Conservation (phyloP, 2,888 invertebrate species). For the Pristionchus arcanus region DNA sequence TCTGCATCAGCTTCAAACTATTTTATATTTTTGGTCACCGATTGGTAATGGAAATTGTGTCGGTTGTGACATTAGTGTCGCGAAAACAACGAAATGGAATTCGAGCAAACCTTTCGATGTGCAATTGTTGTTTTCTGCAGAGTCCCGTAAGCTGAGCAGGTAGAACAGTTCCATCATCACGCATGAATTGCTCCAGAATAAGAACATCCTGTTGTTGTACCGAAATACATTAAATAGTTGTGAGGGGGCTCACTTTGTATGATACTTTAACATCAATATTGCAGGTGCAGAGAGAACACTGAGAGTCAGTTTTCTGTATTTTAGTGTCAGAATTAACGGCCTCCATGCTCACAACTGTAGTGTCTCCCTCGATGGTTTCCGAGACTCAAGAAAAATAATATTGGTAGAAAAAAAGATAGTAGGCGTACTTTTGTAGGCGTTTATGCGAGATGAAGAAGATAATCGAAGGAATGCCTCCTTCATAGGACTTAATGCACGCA, state of each 20-base stretch:
- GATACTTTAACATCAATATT: constrained; percentile 72
- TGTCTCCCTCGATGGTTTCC: constrained; percentile 56
- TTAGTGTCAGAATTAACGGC: constrained; percentile 55
- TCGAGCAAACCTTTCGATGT: constrained; percentile 67
- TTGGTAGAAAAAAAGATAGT: neutral
- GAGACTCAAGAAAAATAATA: constrained; percentile 51
- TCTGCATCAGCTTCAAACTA: no score
- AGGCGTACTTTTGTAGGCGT: constrained; percentile 26
- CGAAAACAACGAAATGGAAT: no score
- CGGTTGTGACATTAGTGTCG: neutral
- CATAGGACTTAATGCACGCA: neutral
- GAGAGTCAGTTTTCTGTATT: constrained; percentile 59
- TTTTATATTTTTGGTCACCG: no score
- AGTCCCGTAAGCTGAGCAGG: constrained; percentile 78
- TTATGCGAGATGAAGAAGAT: neutral
- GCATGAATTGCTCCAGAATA: constrained; percentile 80
- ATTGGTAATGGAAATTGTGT: no score
- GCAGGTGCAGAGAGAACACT: constrained; percentile 74
- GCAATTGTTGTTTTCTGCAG: constrained; percentile 75
- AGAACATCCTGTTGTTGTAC: constrained; percentile 77
- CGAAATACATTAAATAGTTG: no score
- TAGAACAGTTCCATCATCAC: constrained; percentile 79
- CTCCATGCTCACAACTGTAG: constrained; percentile 62
- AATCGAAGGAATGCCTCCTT: constrained; percentile 14
- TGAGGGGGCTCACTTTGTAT: constrained; percentile 62